A percentile compares a stretch with the other conserved stretches of the same genome.
phyloP scores from a whole-genome alignment of 1,140 invertebrate species.

The Ooceraea biroi region DNA sequence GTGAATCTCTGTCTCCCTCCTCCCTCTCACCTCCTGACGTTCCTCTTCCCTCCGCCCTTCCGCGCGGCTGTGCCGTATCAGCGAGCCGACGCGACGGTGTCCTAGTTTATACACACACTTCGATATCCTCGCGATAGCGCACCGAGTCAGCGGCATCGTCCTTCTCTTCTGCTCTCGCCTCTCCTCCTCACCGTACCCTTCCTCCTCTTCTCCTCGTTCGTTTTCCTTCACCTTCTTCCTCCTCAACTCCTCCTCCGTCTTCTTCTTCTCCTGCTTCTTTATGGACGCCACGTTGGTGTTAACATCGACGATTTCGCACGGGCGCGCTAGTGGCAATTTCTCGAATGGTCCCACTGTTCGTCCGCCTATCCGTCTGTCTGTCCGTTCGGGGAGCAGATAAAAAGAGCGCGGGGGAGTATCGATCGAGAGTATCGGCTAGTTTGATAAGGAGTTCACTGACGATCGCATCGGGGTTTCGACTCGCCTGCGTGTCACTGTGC shows the following conservation, averaged over 20 bases:
- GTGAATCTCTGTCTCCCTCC: constrained; percentile 73
- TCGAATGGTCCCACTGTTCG: constrained; percentile 41
- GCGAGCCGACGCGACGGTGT: constrained; percentile 70
- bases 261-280: constrained; percentile 26
- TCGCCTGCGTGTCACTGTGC: not conserved
- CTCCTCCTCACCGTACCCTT: not conserved
- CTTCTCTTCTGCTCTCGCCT: not conserved
- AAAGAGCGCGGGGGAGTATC: constrained; percentile 37
- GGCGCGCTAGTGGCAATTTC: constrained; percentile 54
- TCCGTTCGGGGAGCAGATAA: constrained; percentile 66
- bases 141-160: constrained; percentile 21
- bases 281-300: constrained; percentile 40
- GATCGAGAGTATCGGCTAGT: constrained; percentile 38
- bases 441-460: constrained; percentile 59
- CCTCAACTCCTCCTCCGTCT: not conserved
- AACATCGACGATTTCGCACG: constrained; percentile 52
- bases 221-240: constrained; percentile 19
- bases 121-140: constrained; percentile 80
- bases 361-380: too few relatives aligned
- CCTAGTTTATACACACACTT: constrained; percentile 78
- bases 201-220: constrained; percentile 6
- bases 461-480: constrained; percentile 1
- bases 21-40: constrained; percentile 62
- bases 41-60: constrained; percentile 10
- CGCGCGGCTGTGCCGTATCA: constrained; percentile 28